Evolutionary conservation across 2,797 vertebrate species (phyloP), one percentile per base, ranked within the genome.

Genomic region (Alosa sapidissima): DNA sequence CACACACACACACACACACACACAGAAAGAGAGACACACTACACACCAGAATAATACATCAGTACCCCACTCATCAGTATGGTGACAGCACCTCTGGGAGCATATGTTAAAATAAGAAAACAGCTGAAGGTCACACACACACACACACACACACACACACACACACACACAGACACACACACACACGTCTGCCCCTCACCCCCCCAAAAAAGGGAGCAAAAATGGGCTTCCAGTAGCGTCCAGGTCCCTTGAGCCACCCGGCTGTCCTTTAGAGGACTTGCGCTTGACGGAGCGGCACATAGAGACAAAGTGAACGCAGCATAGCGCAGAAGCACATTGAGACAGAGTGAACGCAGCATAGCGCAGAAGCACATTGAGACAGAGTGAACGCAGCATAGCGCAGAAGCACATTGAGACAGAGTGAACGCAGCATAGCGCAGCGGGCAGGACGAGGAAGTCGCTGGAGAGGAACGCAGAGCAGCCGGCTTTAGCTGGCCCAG

Each of bases 401-500:
- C 68, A 85, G 41, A 41, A 4, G 62, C 60, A 81, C 16, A 54
- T 54, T 54, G 51, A 88, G 84, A 89, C 87, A 52, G n/a, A 82
- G 62, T 82, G 36, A 84, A 78, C 54, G 82, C 85, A 58, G 21
- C 84, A 87, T 81, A 88, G 41, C 51, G 54, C 81, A 48, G 58
- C 83, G 65, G 41, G 78, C 33, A 81, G 19, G 14, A 72, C 36
- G 78, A 72, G 24, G 8, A 72, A 54, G 62, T 65, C 54, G 45
- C 87, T 87, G 84, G 81, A 75, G 83, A 85, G 82, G 87, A 89
- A 86, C 81, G 85, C 47, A n/a, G 54, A 21, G 82, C 83, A 52
- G 82, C 24, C 60, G 2, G 60, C 65, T 72, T 72, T 6, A 72
- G 33, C 65, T 13, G 65, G 28, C 88, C 87, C 54, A 85, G 81